phyloP scores from a whole-genome alignment of 37 sponge, comb jelly and placozoan species.

The Chondrosia reniformis region DNA sequence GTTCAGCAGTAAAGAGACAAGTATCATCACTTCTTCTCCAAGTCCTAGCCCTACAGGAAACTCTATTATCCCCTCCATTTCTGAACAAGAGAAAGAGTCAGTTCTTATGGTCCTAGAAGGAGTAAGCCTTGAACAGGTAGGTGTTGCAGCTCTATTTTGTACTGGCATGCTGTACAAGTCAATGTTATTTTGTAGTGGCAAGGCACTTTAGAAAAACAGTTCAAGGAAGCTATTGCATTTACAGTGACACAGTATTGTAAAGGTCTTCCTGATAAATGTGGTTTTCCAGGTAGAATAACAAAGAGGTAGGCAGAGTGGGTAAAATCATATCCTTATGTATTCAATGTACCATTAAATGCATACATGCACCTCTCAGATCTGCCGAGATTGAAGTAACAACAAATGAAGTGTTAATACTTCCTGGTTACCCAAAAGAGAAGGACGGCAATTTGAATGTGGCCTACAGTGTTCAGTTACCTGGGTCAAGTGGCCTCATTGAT shows the following conservation, averaged over 20 bases:
- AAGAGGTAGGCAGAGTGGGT: too few relatives aligned
- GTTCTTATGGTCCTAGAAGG: neutral
- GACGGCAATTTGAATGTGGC: constrained; percentile 1
- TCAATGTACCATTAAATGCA: too few relatives aligned
- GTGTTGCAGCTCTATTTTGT: neutral
- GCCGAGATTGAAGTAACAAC: neutral
- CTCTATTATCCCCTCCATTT: neutral
- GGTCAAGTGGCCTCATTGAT: neutral
- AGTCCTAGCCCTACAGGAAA: neutral
- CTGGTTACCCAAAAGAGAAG: neutral
- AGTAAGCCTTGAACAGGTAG: neutral
- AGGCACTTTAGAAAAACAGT: neutral
- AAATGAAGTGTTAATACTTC: neutral
- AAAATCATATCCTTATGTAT: too few relatives aligned
- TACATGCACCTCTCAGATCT: neutral
- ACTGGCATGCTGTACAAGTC: too few relatives aligned
- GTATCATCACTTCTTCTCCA: neutral
- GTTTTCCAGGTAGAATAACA: neutral
- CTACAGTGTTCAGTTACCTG: neutral
- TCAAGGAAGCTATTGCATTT: neutral
- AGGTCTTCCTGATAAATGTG: neutral
- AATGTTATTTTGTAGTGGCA: neutral
- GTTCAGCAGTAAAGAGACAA: too few relatives aligned
- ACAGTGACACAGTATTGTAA: neutral
- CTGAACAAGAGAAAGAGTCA: neutral